phyloP scores from a whole-genome alignment of 64 coral and sea anemone genomes.

The Montipora capricornis region DNA sequence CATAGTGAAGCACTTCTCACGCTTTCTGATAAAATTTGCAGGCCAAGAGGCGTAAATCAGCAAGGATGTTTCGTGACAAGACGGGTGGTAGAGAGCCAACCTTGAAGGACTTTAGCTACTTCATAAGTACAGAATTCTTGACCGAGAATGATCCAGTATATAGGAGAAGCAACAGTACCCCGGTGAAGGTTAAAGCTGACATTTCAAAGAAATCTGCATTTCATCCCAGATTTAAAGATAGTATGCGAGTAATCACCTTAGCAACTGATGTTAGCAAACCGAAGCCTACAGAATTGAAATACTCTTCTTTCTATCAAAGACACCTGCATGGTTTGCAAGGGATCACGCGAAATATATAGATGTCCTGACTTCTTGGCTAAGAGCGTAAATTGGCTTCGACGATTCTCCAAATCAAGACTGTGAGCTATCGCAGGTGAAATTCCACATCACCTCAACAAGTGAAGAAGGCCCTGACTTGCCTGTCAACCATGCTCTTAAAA shows the following conservation, averaged over 20 bases:
- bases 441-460: too few species aligned
- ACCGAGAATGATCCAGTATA: slow-evolving; percentile 68
- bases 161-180: not conserved
- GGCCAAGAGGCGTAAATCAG: too few species aligned
- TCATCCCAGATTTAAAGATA: not conserved
- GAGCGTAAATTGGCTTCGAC: too few species aligned
- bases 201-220: too few species aligned
- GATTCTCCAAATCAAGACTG: too few species aligned
- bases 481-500: too few species aligned
- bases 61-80: not conserved
- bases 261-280: not conserved
- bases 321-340: not conserved
- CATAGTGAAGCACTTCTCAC: too few species aligned
- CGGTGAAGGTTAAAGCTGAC: too few species aligned
- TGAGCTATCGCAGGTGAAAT: too few species aligned
- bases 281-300: not conserved
- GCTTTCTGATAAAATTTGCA: not conserved
- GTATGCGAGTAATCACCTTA: not conserved
- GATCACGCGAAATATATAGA: not conserved
- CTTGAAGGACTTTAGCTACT: not conserved
- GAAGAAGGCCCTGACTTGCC: too few species aligned
- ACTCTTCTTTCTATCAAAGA: too few species aligned
- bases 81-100: slow-evolving; percentile 24
- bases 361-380: not conserved
- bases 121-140: slow-evolving; percentile 47